Percentiles rank a stretch among this genome's conserved stretches.
phyloP scores from a whole-genome alignment of 2,797 vertebrate species.

The Melanotaenia parkinsoni region DNA sequence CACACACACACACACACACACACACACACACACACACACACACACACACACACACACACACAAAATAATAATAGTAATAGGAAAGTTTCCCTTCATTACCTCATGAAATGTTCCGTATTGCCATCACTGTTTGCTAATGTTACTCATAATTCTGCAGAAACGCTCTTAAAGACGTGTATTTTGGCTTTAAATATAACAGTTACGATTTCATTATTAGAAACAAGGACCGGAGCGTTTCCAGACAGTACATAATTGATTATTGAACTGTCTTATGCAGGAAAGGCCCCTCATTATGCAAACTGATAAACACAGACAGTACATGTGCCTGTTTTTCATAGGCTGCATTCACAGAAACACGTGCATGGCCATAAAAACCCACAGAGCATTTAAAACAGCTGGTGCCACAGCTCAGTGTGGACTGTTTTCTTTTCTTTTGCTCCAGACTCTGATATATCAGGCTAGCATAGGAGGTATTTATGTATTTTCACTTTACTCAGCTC shows the following conservation, averaged over 20 bases:
- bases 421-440: not conserved
- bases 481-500: slow-evolving; percentile 3
- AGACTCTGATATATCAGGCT: not conserved
- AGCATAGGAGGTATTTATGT: not conserved
- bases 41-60: too few species aligned
- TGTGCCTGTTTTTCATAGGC: slow-evolving; percentile 7
- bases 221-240: slow-evolving; percentile 41
- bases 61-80: too few species aligned
- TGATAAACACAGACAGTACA: slow-evolving; percentile 37
- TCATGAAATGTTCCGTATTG: too few species aligned
- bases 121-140: too few species aligned
- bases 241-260: slow-evolving; percentile 64
- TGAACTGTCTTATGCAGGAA: slow-evolving; percentile 41
- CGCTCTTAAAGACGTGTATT: not conserved
- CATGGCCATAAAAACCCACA: slow-evolving; percentile 18
- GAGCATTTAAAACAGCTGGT: slow-evolving; percentile 23
- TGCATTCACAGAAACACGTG: not conserved
- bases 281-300: slow-evolving; percentile 44
- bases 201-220: slow-evolving; percentile 45
- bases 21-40: too few species aligned
- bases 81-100: too few species aligned
- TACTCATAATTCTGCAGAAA: not conserved
- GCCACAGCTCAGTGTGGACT: not conserved
- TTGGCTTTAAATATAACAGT: not conserved
- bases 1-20: too few species aligned